Evolutionary conservation across 2,113 vertebrate genomes (phyloP).

Genomic region (Chaetodon trifascialis): DNA sequence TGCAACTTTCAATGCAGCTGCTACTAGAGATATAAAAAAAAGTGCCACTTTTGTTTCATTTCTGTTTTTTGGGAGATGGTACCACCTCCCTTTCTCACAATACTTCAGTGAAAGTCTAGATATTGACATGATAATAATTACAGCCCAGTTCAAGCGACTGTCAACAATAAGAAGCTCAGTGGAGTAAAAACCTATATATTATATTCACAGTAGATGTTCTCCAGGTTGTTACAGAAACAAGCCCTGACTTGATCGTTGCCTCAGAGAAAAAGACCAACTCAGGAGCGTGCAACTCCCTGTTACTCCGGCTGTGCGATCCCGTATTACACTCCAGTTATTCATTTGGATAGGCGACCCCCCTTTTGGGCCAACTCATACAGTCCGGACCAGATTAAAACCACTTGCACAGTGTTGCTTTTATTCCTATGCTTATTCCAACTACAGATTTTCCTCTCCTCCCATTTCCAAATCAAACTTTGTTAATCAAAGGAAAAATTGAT

Average conservation of each 20-base stretch:
- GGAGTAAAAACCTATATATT: conserved; percentile 34
- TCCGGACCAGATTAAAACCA: conserved; percentile 70
- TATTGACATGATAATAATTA: conserved; percentile 13
- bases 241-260: conserved; percentile 65
- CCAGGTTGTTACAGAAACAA: conserved; percentile 57
- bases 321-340: conserved; percentile 65
- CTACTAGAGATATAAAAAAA: neutral
- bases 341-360: conserved; percentile 58
- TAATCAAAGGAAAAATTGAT: conserved; percentile 68
- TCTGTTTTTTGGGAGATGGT: neutral
- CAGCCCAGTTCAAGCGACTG: neutral
- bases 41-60: neutral
- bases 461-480: conserved; percentile 67
- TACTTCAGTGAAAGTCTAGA: neutral
- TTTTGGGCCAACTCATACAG: conserved; percentile 52
- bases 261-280: conserved; percentile 41
- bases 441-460: conserved; percentile 49
- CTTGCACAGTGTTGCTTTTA: conserved; percentile 74
- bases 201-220: conserved; percentile 43
- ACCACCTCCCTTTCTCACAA: neutral
- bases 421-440: conserved; percentile 69
- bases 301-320: conserved; percentile 53
- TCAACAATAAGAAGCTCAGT: conserved; percentile 25
- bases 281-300: conserved; percentile 47
- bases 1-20: neutral